Conservation (phyloP, 2,113 vertebrate genomes). For the Phylloscopus trochilus region DNA sequence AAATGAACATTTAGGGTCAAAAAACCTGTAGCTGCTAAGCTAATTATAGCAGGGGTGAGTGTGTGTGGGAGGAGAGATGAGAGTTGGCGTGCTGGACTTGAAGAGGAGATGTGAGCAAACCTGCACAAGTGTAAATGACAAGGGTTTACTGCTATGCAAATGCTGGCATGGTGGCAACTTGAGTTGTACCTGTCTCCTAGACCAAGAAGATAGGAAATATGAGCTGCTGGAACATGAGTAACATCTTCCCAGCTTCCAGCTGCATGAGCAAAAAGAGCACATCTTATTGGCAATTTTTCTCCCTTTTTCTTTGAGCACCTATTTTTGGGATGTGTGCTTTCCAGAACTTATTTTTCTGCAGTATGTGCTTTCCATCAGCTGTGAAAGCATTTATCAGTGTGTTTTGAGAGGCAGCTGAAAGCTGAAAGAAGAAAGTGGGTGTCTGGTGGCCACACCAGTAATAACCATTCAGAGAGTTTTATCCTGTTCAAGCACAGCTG, state of each 20-base stretch:
- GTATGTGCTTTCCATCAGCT: neutral
- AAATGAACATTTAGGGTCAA: neutral
- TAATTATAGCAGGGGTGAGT: neutral
- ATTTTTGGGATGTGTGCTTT: neutral
- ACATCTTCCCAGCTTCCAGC: neutral
- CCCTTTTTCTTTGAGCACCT: neutral
- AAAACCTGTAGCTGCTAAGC: neutral
- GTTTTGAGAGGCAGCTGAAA: neutral
- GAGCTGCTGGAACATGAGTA: neutral
- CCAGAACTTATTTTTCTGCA: neutral
- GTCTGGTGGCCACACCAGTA: neutral
- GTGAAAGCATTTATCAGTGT: neutral
- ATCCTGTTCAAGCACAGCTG: neutral
- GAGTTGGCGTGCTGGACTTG: neutral
- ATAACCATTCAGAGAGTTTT: neutral
- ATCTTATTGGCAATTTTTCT: neutral
- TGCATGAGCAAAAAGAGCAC: neutral
- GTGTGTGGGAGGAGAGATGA: neutral
- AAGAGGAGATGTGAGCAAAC: neutral
- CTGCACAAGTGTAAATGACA: neutral
- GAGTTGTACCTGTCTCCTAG: neutral
- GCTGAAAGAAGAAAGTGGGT: neutral
- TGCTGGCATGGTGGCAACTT: neutral
- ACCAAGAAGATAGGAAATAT: neutral
- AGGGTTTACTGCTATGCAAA: neutral